These are phyloP conservation scores for Apodemia hepburni DNA, from an alignment of 2,888 invertebrate genomes.

Conservation along the genomic window DNA sequence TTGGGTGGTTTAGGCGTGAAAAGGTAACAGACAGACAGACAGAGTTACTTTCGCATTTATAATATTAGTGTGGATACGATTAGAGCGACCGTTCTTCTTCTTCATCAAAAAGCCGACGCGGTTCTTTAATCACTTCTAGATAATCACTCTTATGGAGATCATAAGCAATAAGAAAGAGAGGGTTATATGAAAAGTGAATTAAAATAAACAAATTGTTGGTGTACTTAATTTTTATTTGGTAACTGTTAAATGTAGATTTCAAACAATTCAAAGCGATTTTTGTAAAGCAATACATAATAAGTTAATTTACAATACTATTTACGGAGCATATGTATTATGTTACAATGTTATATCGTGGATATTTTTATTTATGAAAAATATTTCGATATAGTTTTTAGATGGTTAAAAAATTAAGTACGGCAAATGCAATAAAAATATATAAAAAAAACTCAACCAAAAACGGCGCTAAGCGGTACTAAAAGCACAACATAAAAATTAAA, in stretches of 20 bases:
- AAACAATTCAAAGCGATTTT: slow-evolving; percentile 47
- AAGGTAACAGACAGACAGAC: no score
- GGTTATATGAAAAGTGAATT: slow-evolving; percentile 2
- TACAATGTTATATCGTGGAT: slow-evolving; percentile 12
- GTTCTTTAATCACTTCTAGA: no score
- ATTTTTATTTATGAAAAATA: slow-evolving; percentile 4
- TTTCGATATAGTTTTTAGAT: neutral
- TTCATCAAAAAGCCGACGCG: no score
- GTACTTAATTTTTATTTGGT: slow-evolving; percentile 44
- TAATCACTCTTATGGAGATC: no score
- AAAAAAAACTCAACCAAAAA: slow-evolving; percentile 38
- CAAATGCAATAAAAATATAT: slow-evolving; percentile 37
- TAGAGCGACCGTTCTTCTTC: no score
- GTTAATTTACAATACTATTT: slow-evolving; percentile 19
- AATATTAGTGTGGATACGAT: no score
- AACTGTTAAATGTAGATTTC: slow-evolving; percentile 64
- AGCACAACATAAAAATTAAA: slow-evolving; percentile 38
- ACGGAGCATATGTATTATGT: slow-evolving; percentile 16
- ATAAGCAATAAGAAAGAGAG: no score
- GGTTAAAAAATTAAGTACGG: slow-evolving; percentile 42
- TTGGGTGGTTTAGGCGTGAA: no score
- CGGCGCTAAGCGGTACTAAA: slow-evolving; percentile 66
- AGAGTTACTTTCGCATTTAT: no score
- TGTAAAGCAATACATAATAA: slow-evolving; percentile 39
- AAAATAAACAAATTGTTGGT: slow-evolving; percentile 23